Percentiles rank a stretch among this genome's conserved stretches.
Evolutionary conservation across 2,797 vertebrate genomes (phyloP).

Genomic region (Coregonus suidteri): DNA sequence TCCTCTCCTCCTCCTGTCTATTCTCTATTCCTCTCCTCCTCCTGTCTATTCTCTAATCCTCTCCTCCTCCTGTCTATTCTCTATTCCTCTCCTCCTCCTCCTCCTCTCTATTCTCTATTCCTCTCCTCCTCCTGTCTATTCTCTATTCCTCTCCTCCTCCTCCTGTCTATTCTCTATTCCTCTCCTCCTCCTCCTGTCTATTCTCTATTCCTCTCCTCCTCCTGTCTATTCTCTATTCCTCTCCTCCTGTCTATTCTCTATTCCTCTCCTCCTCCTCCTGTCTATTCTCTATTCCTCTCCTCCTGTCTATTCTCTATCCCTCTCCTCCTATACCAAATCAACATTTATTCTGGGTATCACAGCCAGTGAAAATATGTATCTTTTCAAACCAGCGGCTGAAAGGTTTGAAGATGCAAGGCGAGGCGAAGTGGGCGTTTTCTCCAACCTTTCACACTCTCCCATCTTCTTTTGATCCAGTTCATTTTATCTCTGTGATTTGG

Average conservation of each 20-base stretch:
- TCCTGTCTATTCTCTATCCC: conserved; percentile 23
- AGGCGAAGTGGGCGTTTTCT: not conserved
- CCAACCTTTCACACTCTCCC: not conserved
- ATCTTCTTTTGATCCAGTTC: conserved; percentile 26
- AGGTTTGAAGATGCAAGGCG: not conserved
- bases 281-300: conserved; percentile 27
- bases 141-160: too few relatives aligned
- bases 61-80: too few relatives aligned
- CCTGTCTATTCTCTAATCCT: too few relatives aligned
- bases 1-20: too few relatives aligned
- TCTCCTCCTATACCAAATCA: conserved; percentile 23
- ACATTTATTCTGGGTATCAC: not conserved
- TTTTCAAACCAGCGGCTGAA: conserved; percentile 1
- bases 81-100: too few relatives aligned
- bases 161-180: too few relatives aligned
- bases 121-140: too few relatives aligned
- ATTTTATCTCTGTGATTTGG: conserved; percentile 21
- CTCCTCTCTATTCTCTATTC: too few relatives aligned
- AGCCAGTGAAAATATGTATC: not conserved
- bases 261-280: conserved; percentile 13
- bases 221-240: too few relatives aligned
- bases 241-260: conserved; percentile 12
- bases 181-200: too few relatives aligned
- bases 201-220: too few relatives aligned
- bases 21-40: too few relatives aligned